Conservation (phyloP, 2,797 vertebrate genomes). For the Psittacula echo region DNA sequence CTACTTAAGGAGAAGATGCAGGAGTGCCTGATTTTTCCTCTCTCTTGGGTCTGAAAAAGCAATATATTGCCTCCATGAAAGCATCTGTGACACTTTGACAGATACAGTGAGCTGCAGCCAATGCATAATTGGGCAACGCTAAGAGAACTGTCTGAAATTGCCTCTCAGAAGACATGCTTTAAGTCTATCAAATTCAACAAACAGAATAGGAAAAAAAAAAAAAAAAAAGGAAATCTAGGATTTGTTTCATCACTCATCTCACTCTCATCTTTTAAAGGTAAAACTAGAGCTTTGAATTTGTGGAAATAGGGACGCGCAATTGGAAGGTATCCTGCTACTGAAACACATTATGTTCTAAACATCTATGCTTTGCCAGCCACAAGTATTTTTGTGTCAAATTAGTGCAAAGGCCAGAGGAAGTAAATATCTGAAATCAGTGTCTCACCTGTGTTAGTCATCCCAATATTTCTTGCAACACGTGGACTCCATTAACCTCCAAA, state of each 20-base stretch:
- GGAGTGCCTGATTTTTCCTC: not conserved
- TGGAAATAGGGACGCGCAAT: accelerated
- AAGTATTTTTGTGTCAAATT: not conserved
- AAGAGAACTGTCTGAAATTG: conserved; percentile 26
- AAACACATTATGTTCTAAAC: not conserved
- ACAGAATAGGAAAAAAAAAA: not conserved
- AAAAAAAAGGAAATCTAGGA: not conserved
- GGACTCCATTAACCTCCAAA: not conserved
- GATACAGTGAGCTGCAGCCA: conserved; percentile 46
- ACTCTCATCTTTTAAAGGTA: not conserved
- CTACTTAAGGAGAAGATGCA: conserved; percentile 40
- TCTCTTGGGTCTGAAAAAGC: conserved; percentile 35
- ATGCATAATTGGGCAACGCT: conserved; percentile 31
- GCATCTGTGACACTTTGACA: conserved; percentile 42
- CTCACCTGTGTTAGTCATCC: not conserved
- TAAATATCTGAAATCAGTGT: not conserved
- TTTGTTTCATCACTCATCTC: not conserved
- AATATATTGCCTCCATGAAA: conserved; percentile 13
- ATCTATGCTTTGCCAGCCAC: not conserved
- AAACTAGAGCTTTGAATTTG: not conserved
- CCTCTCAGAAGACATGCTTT: conserved; percentile 27
- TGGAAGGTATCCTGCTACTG: not conserved
- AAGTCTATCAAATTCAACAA: conserved; percentile 25
- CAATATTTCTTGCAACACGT: not conserved
- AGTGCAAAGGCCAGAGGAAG: not conserved